Percentiles rank a stretch among this genome's conserved stretches.
These are phyloP conservation scores for Strigamia maritima DNA, from an alignment of 2,888 invertebrate genomes.

Conservation along the genomic window DNA sequence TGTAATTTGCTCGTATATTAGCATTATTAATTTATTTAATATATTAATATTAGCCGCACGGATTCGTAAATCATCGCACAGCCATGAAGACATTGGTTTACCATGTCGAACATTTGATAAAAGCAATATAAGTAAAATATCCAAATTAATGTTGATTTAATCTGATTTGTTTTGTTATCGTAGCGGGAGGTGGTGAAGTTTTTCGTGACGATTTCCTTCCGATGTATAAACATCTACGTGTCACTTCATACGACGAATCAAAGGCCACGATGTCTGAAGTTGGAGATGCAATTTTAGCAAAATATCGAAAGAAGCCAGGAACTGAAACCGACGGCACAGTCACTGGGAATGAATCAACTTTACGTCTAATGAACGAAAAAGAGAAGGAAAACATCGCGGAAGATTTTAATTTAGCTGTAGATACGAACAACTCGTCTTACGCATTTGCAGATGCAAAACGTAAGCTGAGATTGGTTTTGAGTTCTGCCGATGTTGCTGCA, in stretches of 20 bases:
- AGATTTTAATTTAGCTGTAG: slow-evolving; percentile 55
- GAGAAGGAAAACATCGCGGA: slow-evolving; percentile 52
- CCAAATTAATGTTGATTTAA: not conserved
- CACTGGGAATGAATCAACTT: slow-evolving; percentile 29
- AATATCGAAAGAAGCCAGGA: slow-evolving; percentile 64
- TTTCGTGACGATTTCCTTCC: slow-evolving; percentile 26
- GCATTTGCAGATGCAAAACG: slow-evolving; percentile 73
- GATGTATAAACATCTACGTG: slow-evolving; percentile 35
- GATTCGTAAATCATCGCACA: slow-evolving; percentile 56
- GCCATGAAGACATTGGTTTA: slow-evolving; percentile 33
- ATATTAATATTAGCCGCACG: slow-evolving; percentile 54
- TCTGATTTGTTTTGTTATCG: not conserved
- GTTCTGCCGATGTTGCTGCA: slow-evolving; percentile 67
- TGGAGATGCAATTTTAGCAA: slow-evolving; percentile 89
- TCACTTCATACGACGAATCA: slow-evolving; percentile 40
- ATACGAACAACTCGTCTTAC: slow-evolving; percentile 59
- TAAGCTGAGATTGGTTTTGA: slow-evolving; percentile 83
- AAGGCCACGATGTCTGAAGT: slow-evolving; percentile 74
- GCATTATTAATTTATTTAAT: not conserved
- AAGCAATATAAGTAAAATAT: not conserved
- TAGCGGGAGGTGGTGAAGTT: slow-evolving; percentile 36
- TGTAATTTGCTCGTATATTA: not conserved
- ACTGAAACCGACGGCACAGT: slow-evolving; percentile 46
- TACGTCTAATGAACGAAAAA: slow-evolving; percentile 40
- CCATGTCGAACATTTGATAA: slow-evolving; percentile 13